Evolutionary conservation across 1,140 invertebrate genomes (phyloP), one percentile per base, ranked within the genome.

Genomic region (Trichonephila clavata): DNA sequence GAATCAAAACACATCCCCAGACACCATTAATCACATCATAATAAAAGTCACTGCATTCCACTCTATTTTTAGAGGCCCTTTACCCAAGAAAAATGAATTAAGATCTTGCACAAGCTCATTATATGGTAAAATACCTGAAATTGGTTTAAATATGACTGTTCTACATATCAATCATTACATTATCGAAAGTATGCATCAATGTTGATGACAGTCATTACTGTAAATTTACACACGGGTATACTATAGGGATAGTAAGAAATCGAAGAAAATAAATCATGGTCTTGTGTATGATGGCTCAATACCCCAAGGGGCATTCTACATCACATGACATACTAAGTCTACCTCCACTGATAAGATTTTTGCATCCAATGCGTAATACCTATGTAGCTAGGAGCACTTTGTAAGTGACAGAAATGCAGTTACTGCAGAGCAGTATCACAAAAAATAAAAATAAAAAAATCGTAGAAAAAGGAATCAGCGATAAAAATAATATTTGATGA

Each of bases 401-500:
- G 86, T 61, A 50, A 88, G 61, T 88, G 61, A 88, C 86, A 71
- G 86, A 18, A 71, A 61, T 50, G 60, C 20, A 88, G 86, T 68
- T 65, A n/a, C 32, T 43, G 59, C 14, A 63, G 84, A n/a, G 59
- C 57, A 24, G 43, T 32, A 24, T 24, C 84, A 10, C 10, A 18
- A 32, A 60, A 86, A 39, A 24, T 0, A 32, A 61, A 61, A 61
- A 86, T 21, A 63, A 86, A 50, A 50, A 50, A 50, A 6, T 5
- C 6, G 68, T 14, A 32, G 68, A 27, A 86, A 24, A 88, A 39
- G 18, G 71, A 68, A 50, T 14, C 16, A 50, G 63, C 20, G 27
- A 86, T 86, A 88, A 88, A 88, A 88, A 88, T 88, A 88, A 88
- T 32, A 63, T 88, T 39, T 88, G 86, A 88, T 88, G 61, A 88